Base-by-base conservation (phyloP, 1,140 invertebrate genomes). In the Ectropis grisescens region DNA sequence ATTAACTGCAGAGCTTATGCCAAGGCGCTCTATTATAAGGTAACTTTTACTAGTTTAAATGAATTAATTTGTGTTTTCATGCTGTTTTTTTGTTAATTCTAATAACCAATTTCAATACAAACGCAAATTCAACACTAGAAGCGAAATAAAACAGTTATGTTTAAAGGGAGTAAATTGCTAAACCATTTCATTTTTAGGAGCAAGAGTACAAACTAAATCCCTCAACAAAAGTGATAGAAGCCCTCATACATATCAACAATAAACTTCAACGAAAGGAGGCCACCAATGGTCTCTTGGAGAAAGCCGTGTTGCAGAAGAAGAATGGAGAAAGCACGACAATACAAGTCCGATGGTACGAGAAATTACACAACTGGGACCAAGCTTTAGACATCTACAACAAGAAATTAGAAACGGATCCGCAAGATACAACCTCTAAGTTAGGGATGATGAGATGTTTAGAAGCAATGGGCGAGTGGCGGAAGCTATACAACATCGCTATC, bases 211-310 rank as follows among this genome's bases (percentile, higher is more conserved):
- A 87, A 50, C 60, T 67, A 29, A 82, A 82, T 59, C 58, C 72
- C 10, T 90, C 86, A 11, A 88, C 91, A 8, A 89, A 93, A 40
- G 93, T 97, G 0, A 89, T 98, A 0, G 96, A 98, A 68, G 90
- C 94, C 1, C 83, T 98, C 0, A 98, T 99, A 56, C 94, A 95
- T 5, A 98, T 99, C 38, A 99, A 99, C 59, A 99, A 99, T 67
- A 99, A 99, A 82, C 82, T 99, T 6, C 97, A 99, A 66, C 96
- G 99, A 61, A 94, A 95, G 48, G 98, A 99, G 83, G 97, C 97
- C 0, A 97, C 98, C 1, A 92, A 94, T 47, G 97, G 93, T 22
- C 71, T 98, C 1, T 70, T 99, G 13, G 91, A 96, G 46, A 96
- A 94, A 66, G 95, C 98, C 0, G 94, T 92, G 84, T 90, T 90